These are phyloP conservation scores for Spongilla lacustris DNA, from an alignment of 37 sponge, comb jelly and placozoan species.

Conservation along the genomic window DNA sequence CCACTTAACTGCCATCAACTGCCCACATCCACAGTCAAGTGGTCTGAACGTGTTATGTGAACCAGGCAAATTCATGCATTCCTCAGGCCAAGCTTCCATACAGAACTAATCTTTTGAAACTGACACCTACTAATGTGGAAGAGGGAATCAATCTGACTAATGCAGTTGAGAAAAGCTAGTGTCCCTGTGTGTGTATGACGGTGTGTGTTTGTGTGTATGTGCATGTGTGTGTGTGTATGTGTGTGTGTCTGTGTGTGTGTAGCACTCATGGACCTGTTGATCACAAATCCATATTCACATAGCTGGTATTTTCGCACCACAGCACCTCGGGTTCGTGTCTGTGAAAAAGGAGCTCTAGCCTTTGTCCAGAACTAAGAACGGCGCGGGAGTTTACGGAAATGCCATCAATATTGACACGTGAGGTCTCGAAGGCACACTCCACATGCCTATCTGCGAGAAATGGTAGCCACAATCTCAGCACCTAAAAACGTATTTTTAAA, in stretches of 20 bases:
- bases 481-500: constrained; percentile 17
- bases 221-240: neutral
- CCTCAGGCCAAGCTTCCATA: neutral
- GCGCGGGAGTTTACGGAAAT: neutral
- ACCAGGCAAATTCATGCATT: neutral
- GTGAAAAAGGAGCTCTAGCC: constrained; percentile 9
- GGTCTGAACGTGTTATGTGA: neutral
- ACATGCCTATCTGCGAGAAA: constrained; percentile 10
- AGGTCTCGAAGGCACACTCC: neutral
- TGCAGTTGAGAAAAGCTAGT: no score
- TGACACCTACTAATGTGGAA: no score
- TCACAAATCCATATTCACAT: no score
- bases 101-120: no score
- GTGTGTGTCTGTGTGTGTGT: neutral
- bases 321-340: constrained; percentile 41
- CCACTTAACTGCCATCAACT: neutral
- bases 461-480: constrained; percentile 5
- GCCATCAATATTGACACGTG: constrained; percentile 24
- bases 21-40: neutral
- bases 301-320: neutral
- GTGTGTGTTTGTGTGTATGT: no score
- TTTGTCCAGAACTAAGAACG: constrained; percentile 4
- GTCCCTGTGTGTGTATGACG: no score
- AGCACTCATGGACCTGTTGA: no score
- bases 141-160: no score